These are phyloP conservation scores for Tholera decimalis DNA, from an alignment of 2,888 invertebrate species.

Conservation along the genomic window DNA sequence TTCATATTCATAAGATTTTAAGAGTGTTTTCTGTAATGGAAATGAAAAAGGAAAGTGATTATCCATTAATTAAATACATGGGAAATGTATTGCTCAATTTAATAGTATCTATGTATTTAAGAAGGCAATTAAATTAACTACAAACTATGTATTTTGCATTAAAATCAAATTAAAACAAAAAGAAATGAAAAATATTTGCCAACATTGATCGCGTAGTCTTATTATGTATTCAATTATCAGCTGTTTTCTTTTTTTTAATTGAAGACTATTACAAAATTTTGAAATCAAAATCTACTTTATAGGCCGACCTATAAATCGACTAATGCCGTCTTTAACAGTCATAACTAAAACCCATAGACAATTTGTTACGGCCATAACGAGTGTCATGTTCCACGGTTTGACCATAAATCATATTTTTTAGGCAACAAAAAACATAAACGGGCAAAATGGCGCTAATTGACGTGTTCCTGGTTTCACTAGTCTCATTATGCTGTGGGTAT, in stretches of 20 bases:
- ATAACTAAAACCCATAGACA: conserved; percentile 78
- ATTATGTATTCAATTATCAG: too few relatives aligned
- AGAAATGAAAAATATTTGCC: neutral
- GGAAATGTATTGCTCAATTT: conserved; percentile 10
- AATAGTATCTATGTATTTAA: neutral
- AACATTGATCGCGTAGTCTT: neutral
- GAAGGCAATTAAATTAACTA: too few relatives aligned
- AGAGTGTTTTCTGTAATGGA: conserved; percentile 28
- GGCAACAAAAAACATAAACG: conserved; percentile 76
- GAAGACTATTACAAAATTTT: too few relatives aligned
- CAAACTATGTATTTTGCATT: neutral
- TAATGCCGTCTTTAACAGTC: conserved; percentile 70
- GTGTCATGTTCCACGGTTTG: conserved; percentile 82
- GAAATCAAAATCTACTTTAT: conserved; percentile 2
- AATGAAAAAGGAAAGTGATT: conserved; percentile 24
- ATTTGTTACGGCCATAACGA: conserved; percentile 88
- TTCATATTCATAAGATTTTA: conserved; percentile 51
- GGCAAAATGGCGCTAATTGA: conserved; percentile 90
- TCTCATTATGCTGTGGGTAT: conserved; percentile 66
- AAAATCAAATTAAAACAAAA: neutral
- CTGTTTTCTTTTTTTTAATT: too few relatives aligned
- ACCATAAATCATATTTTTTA: conserved; percentile 89
- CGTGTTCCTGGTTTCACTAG: conserved; percentile 84
- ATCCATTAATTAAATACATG: conserved; percentile 46
- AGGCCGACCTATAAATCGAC: conserved; percentile 47